Evolutionary conservation across 2,113 vertebrate species (phyloP).

Genomic region (Lophotis ruficrista): DNA sequence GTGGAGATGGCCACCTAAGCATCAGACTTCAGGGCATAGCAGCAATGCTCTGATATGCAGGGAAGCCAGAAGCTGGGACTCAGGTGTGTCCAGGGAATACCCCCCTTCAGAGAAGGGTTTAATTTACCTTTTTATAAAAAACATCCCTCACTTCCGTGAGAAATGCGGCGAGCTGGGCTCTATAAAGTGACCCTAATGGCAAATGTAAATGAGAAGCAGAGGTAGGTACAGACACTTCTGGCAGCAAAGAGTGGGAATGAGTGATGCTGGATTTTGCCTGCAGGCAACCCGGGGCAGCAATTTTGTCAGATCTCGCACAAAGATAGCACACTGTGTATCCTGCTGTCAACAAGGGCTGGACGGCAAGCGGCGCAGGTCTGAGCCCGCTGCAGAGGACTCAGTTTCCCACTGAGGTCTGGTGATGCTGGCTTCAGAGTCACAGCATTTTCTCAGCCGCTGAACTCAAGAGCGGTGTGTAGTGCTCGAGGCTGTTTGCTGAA

Average conservation of each 20-base stretch:
- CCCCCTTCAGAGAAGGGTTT: neutral
- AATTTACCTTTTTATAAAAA: neutral
- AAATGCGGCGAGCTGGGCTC: neutral
- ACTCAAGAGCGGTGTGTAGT: neutral
- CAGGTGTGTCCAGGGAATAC: neutral
- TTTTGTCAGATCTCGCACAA: neutral
- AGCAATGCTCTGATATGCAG: neutral
- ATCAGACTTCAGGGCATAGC: neutral
- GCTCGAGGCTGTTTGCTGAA: constrained; percentile 13
- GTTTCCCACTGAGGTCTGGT: neutral
- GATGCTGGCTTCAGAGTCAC: neutral
- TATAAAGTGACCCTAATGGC: neutral
- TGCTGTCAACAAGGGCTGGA: neutral
- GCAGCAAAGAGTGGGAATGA: neutral
- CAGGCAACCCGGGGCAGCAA: constrained; percentile 1
- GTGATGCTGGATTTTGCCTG: constrained; percentile 31
- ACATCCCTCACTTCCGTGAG: neutral
- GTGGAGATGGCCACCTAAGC: neutral
- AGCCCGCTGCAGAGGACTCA: neutral
- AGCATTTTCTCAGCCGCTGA: neutral
- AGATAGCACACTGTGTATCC: neutral
- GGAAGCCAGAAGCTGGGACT: neutral
- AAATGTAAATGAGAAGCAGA: constrained; percentile 17
- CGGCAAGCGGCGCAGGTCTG: rapidly evolving
- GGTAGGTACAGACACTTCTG: neutral